phyloP scores from a whole-genome alignment of 2,797 vertebrate genomes.

The Rhinophrynus dorsalis region DNA sequence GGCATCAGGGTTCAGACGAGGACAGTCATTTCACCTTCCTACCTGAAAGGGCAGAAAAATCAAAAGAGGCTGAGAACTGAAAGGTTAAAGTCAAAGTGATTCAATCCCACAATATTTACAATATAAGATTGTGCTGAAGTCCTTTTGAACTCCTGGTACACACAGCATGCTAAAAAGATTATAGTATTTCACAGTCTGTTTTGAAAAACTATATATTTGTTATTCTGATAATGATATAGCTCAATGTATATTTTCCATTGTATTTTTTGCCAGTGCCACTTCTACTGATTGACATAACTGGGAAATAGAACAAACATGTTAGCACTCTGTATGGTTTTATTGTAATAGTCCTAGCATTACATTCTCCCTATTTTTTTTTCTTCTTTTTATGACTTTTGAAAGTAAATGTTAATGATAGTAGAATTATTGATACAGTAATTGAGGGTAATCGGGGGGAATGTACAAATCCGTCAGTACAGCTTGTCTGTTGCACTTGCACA shows the following conservation, averaged over 20 bases:
- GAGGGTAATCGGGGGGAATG: no score
- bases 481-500: no score
- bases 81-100: constrained; percentile 76
- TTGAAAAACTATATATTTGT: constrained; percentile 18
- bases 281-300: neutral
- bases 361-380: no score
- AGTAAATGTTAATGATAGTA: no score
- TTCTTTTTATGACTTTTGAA: no score
- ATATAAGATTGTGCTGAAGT: constrained; percentile 71
- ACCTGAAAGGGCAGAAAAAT: constrained; percentile 54
- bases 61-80: constrained; percentile 56
- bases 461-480: no score
- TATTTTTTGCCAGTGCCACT: constrained; percentile 7
- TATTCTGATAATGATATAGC: neutral
- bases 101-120: constrained; percentile 77
- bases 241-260: constrained; percentile 28
- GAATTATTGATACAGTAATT: no score
- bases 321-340: no score
- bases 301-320: neutral
- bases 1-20: constrained; percentile 51
- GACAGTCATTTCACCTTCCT: constrained; percentile 59
- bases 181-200: constrained; percentile 8
- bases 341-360: no score
- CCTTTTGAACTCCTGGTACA: constrained; percentile 66
- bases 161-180: constrained; percentile 27